Conservation (phyloP, 2,888 invertebrate species). For the Steinernema hermaphroditum region DNA sequence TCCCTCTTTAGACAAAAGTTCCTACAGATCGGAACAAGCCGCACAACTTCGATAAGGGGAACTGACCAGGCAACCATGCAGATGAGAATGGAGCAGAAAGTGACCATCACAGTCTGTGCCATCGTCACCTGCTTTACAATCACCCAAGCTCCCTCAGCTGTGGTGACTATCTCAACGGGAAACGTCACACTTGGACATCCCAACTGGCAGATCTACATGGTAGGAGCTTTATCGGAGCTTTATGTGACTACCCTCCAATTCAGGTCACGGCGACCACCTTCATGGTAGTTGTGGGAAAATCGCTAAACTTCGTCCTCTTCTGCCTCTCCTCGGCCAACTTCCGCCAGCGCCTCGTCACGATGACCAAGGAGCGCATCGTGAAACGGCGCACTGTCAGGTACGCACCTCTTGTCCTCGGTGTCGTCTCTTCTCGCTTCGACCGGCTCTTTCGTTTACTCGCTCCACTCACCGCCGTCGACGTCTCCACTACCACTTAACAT, state of each 20-base stretch:
- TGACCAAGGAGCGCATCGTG: slow-evolving; percentile 52
- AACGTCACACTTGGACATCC: slow-evolving; percentile 1
- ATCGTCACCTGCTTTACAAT: slow-evolving; percentile 62
- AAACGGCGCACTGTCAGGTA: slow-evolving; percentile 26
- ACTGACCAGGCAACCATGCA: slow-evolving; percentile 40
- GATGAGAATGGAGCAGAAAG: slow-evolving; percentile 56
- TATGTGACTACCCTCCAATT: background rate
- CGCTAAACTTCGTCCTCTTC: slow-evolving; percentile 63
- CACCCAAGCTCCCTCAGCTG: slow-evolving; percentile 48
- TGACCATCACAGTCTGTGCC: slow-evolving; percentile 60
- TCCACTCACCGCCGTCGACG: background rate
- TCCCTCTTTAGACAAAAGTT: slow-evolving; percentile 44
- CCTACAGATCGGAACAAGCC: slow-evolving; percentile 42
- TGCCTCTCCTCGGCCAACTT: slow-evolving; percentile 59
- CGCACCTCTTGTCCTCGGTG: background rate
- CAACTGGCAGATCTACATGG: slow-evolving; percentile 20
- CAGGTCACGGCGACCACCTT: slow-evolving; percentile 40
- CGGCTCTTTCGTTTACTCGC: background rate
- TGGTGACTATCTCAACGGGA: slow-evolving; percentile 14
- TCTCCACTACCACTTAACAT: background rate
- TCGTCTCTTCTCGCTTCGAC: background rate
- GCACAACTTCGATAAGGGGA: slow-evolving; percentile 43
- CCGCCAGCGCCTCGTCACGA: slow-evolving; percentile 52
- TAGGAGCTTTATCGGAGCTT: background rate
- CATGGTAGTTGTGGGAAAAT: slow-evolving; percentile 59